Evolutionary conservation across 2,797 vertebrate genomes (phyloP), one percentile per base, ranked within the genome.

Genomic region (Poeciliopsis gracilis): DNA sequence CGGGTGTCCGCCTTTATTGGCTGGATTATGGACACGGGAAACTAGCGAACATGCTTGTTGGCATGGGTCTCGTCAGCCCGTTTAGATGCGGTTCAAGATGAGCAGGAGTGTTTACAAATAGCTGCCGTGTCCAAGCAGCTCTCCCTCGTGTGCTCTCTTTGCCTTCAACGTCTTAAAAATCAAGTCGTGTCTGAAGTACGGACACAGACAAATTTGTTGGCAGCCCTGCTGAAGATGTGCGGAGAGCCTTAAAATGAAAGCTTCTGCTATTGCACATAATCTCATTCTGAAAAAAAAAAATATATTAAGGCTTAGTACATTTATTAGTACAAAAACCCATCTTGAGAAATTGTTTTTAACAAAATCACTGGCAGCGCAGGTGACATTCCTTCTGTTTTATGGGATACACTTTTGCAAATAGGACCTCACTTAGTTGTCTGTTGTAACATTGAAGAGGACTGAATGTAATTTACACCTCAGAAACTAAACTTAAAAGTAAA

Each of bases 11-110:
- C 77, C 77, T 84, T 55, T 75, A 20, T 84, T 86, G 80, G 80
- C 87, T 72, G 77, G 36, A 38, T 67, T 66, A 71, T 41, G 46
- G 73, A 84, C 77, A 55, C 83, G 59, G 82, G 84, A 83, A 76
- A 66, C 78, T 81, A 83, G 49, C 81, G 76, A 72, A 87, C 83
- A 80, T 72, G 53, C 73, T 83, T 73, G 51, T 80, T 91, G 84
- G 87, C 84, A 82, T 2, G 30, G 73, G 79, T 87, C 86, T 84
- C 82, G 77, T 87, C 82, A 82, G 76, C 66, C 61, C 77, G 75
- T 82, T 86, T 84, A 80, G 78, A 86, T 66, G 69, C 25, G 75
- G 20, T 90, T 90, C 79, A 89, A 84, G 75, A 82, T 67, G 53
- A 77, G 53, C 36, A 73, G 76, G 83, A 90, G 6, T 49, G 30